phyloP scores from a whole-genome alignment of 1,140 invertebrate genomes.

The Trinorchestia longiramus region DNA sequence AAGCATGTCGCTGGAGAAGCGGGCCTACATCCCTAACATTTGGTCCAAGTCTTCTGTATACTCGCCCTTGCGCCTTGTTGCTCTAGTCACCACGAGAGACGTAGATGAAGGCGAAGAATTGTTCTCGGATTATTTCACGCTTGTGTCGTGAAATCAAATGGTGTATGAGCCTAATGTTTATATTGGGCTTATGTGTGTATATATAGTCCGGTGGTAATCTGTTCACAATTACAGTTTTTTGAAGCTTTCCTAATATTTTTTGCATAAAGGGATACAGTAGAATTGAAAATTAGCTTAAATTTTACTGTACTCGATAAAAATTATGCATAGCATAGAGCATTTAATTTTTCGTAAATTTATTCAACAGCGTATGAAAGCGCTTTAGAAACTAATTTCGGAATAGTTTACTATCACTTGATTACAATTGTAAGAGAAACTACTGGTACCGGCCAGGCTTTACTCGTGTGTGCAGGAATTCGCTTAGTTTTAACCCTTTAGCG shows the following conservation, averaged over 20 bases:
- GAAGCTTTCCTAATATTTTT: not conserved
- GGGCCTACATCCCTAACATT: conserved; percentile 63
- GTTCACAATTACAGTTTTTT: not conserved
- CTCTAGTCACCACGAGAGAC: conserved; percentile 63
- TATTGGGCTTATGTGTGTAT: not conserved
- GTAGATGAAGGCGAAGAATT: conserved; percentile 61
- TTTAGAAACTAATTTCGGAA: no score
- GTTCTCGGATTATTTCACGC: conserved; percentile 66
- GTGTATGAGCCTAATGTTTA: not conserved
- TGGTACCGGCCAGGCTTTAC: no score
- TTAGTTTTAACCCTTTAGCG: no score
- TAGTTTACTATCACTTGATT: no score
- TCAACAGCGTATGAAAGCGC: no score
- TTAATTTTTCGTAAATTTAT: no score
- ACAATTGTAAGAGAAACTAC: no score
- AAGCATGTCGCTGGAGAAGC: conserved; percentile 53
- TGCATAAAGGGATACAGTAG: not conserved
- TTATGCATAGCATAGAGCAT: no score
- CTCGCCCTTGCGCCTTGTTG: conserved; percentile 61
- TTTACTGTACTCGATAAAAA: no score
- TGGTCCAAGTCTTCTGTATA: conserved; percentile 60
- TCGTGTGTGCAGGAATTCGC: no score
- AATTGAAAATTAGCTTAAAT: not conserved
- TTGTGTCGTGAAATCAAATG: conserved; percentile 56
- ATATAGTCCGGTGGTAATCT: not conserved